A percentile compares a stretch with the other conserved stretches of the same genome.
phyloP scores from a whole-genome alignment of 2,888 invertebrate genomes.

The Himalopsyche japonica region DNA sequence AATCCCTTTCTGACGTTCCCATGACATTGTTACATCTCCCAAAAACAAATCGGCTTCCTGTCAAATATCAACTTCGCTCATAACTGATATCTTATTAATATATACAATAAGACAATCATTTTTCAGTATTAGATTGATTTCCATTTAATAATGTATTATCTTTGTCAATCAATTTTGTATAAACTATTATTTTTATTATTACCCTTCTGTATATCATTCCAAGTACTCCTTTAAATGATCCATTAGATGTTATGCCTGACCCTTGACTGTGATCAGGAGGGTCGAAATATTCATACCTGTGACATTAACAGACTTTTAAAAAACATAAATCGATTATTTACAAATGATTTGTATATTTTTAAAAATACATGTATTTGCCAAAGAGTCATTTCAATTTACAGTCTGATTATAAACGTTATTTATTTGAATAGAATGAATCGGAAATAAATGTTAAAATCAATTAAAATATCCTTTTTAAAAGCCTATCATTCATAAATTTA shows the following conservation, averaged over 20 bases:
- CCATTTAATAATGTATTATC: background rate
- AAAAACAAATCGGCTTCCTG: conserved; percentile 74
- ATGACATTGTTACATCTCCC: conserved; percentile 75
- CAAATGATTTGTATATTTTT: too few relatives aligned
- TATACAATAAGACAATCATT: background rate
- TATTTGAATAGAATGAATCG: too few relatives aligned
- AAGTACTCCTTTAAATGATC: conserved; percentile 71
- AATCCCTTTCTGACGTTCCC: conserved; percentile 71
- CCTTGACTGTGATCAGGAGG: conserved; percentile 76
- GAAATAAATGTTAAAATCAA: background rate
- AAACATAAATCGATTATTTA: too few relatives aligned
- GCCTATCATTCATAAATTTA: too few relatives aligned
- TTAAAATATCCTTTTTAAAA: too few relatives aligned
- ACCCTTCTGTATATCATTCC: conserved; percentile 73
- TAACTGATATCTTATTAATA: background rate
- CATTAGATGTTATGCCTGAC: conserved; percentile 64
- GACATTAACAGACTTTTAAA: too few relatives aligned
- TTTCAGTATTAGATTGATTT: background rate
- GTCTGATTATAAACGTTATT: too few relatives aligned
- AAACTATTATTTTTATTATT: conserved; percentile 24
- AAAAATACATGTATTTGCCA: too few relatives aligned
- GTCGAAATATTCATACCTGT: conserved; percentile 70
- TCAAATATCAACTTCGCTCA: background rate
- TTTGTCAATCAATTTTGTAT: too few relatives aligned
- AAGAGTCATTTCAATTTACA: too few relatives aligned